Evolutionary conservation across 2,888 invertebrate species (phyloP).

Genomic region (Caenorhabditis drosophilae): DNA sequence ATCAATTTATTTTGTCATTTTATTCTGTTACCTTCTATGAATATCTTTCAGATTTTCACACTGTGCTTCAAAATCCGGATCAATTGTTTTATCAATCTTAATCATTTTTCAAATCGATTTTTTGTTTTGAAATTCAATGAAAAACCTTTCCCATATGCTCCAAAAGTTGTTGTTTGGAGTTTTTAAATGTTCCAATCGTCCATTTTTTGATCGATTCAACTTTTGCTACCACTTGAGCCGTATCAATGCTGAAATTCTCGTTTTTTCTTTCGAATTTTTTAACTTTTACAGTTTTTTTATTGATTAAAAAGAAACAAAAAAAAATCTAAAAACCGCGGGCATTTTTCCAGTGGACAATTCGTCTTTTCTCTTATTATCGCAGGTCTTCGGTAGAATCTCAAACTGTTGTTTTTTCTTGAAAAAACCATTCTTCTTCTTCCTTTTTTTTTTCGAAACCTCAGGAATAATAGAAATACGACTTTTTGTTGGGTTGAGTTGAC

Average conservation of each 20-base stretch:
- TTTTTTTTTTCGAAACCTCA: too few species aligned
- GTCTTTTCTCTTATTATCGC: slow-evolving; percentile 9
- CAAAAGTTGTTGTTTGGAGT: slow-evolving; percentile 92
- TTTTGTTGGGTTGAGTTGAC: too few species aligned
- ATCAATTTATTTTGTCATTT: slow-evolving; percentile 22
- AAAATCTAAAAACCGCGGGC: slow-evolving; percentile 19
- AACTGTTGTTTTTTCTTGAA: too few species aligned
- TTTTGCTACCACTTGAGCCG: slow-evolving; percentile 73
- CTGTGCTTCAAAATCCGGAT: slow-evolving; percentile 86
- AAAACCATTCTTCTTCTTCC: too few species aligned
- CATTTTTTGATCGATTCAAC: slow-evolving; percentile 92
- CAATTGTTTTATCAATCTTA: slow-evolving; percentile 72
- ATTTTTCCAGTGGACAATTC: slow-evolving; percentile 26
- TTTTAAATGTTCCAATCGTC: slow-evolving; percentile 97
- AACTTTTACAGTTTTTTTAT: neutral
- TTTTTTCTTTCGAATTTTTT: neutral
- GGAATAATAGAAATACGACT: too few species aligned
- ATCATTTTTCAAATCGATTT: neutral
- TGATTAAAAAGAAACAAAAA: neutral
- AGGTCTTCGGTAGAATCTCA: slow-evolving; percentile 11
- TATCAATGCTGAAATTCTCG: slow-evolving; percentile 39
- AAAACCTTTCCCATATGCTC: slow-evolving; percentile 88
- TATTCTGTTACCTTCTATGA: slow-evolving; percentile 36
- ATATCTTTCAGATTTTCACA: slow-evolving; percentile 86
- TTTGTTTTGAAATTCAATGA: neutral